phyloP scores from a whole-genome alignment of 2,888 invertebrate genomes.

The Lithophane leautieri region DNA sequence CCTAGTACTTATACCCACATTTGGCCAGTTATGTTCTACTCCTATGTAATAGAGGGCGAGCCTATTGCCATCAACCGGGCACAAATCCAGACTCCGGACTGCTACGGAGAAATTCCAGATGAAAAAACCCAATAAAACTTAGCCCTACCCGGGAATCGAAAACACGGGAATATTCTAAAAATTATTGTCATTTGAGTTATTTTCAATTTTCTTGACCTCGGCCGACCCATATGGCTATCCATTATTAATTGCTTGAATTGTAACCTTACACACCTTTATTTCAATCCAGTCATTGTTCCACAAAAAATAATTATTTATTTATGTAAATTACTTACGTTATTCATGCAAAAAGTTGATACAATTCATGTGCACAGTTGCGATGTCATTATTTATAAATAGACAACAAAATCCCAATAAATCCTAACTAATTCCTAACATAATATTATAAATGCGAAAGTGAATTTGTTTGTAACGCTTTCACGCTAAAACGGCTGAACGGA shows the following conservation, averaged over 20 bases:
- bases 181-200: neutral
- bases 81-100: neutral
- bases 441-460: too few species aligned
- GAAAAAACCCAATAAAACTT: neutral
- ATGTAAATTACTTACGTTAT: slow-evolving; percentile 16
- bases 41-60: too few species aligned
- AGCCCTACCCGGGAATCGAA: neutral
- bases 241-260: neutral
- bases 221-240: neutral
- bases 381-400: neutral
- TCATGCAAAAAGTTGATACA: slow-evolving; percentile 19
- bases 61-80: too few species aligned
- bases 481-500: too few species aligned
- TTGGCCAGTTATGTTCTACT: too few species aligned
- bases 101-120: neutral
- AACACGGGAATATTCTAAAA: neutral
- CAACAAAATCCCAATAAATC: too few species aligned
- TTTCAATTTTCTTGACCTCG: neutral
- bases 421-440: too few species aligned
- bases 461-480: too few species aligned
- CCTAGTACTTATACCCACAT: too few species aligned
- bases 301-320: slow-evolving; percentile 20
- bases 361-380: neutral
- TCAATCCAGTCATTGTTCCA: slow-evolving; percentile 23
- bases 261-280: neutral